These are phyloP conservation scores for Zaprionus vittiger DNA, from an alignment of 1,140 invertebrate genomes.

Conservation along the genomic window DNA sequence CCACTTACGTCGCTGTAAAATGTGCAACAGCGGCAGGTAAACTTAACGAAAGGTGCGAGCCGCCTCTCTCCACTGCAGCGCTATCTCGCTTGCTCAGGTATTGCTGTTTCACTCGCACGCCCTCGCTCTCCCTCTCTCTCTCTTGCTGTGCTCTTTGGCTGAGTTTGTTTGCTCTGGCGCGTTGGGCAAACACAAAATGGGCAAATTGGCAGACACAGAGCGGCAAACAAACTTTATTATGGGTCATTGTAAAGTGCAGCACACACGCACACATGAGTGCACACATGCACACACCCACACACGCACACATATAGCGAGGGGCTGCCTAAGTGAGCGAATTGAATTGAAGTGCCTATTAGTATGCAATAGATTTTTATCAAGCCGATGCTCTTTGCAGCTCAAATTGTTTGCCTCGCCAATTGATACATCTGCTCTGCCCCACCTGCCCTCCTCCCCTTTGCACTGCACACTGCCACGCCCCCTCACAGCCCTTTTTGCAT, in stretches of 20 bases:
- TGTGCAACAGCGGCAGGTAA: slow-evolving; percentile 40
- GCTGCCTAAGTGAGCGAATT: slow-evolving; percentile 63
- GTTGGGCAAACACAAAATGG: slow-evolving; percentile 66
- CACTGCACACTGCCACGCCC: no score
- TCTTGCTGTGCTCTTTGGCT: slow-evolving; percentile 47
- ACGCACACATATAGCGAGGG: not conserved
- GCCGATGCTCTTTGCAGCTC: slow-evolving; percentile 54
- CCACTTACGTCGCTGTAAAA: not conserved
- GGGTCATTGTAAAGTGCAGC: slow-evolving; percentile 68
- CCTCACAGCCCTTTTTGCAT: not conserved
- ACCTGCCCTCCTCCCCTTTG: not conserved
- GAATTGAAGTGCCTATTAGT: slow-evolving; percentile 70
- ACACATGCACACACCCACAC: slow-evolving; percentile 3
- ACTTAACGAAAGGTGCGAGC: slow-evolving; percentile 56
- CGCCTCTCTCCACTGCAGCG: not conserved
- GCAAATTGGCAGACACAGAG: slow-evolving; percentile 65
- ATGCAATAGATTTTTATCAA: slow-evolving; percentile 71
- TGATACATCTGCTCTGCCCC: slow-evolving; percentile 49
- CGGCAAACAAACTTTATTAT: slow-evolving; percentile 70
- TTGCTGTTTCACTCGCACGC: not conserved
- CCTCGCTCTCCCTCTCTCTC: slow-evolving; percentile 8
- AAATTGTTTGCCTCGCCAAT: slow-evolving; percentile 61
- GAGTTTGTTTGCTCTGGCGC: slow-evolving; percentile 56
- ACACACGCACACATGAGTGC: slow-evolving; percentile 21
- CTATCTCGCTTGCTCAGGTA: not conserved